phyloP scores from a whole-genome alignment of 2,797 vertebrate species.

The Sorex maritimensis region DNA sequence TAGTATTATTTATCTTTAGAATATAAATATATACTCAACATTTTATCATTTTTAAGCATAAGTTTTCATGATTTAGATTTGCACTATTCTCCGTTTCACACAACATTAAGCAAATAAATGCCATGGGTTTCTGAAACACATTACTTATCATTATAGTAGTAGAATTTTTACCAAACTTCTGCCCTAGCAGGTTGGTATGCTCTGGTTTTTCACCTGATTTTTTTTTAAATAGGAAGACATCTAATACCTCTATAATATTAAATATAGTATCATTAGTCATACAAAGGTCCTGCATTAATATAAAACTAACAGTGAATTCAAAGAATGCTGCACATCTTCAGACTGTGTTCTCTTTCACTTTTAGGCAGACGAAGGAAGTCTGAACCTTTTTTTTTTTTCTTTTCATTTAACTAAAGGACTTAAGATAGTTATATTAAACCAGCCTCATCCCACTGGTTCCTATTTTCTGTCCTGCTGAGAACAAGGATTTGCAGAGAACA shows the following conservation, averaged over 20 bases:
- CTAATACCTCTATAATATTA: constrained; percentile 12
- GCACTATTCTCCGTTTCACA: background rate
- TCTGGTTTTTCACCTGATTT: constrained; percentile 14
- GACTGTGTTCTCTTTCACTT: background rate
- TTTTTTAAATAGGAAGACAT: constrained; percentile 42
- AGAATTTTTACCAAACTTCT: background rate
- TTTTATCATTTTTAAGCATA: background rate
- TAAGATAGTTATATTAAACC: background rate
- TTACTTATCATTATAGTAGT: constrained; percentile 8
- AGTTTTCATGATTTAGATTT: background rate
- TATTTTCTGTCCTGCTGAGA: background rate
- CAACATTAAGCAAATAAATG: constrained; percentile 18
- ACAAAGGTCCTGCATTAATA: constrained; percentile 39
- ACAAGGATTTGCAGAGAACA: background rate
- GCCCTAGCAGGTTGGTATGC: background rate
- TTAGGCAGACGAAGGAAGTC: background rate
- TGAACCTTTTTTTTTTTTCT: background rate
- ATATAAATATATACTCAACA: constrained; percentile 4
- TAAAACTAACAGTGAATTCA: constrained; percentile 20
- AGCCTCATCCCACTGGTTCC: background rate
- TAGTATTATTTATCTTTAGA: background rate
- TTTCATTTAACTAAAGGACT: background rate
- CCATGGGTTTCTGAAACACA: background rate
- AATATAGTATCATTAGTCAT: background rate
- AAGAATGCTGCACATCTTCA: background rate